phyloP scores from a whole-genome alignment of 2,888 invertebrate species.

The Melanargia galathea region DNA sequence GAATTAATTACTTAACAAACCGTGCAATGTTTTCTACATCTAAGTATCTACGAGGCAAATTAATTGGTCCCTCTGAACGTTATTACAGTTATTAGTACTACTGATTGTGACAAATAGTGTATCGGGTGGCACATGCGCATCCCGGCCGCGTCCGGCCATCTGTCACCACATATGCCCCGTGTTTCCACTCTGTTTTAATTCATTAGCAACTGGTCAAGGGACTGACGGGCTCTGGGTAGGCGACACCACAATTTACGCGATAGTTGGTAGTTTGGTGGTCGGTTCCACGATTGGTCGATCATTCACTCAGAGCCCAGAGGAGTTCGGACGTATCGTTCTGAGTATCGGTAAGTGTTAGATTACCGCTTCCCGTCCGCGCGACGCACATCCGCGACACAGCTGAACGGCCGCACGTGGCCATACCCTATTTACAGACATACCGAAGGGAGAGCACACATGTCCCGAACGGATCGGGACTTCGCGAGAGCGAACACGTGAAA shows the following conservation, averaged over 20 bases:
- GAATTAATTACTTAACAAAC: conserved; percentile 24
- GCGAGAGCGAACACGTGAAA: conserved; percentile 80
- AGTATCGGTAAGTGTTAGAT: conserved; percentile 74
- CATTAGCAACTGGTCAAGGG: conserved; percentile 71
- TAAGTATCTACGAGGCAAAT: conserved; percentile 23
- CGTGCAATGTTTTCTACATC: conserved; percentile 30
- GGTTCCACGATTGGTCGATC: conserved; percentile 10
- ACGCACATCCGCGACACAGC: conserved; percentile 80
- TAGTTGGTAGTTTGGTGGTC: conserved; percentile 8
- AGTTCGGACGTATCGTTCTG: conserved; percentile 47
- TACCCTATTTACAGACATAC: conserved; percentile 82
- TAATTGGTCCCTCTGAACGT: conserved; percentile 40
- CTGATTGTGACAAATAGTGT: conserved; percentile 70
- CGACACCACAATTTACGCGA: conserved; percentile 53
- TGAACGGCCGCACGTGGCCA: conserved; percentile 81
- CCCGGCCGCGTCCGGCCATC: conserved; percentile 75
- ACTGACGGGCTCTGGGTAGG: conserved; percentile 50
- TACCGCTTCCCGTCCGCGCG: conserved; percentile 80
- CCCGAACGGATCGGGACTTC: conserved; percentile 80
- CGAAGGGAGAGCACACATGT: conserved; percentile 80
- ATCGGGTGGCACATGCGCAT: conserved; percentile 69
- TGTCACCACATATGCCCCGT: conserved; percentile 76
- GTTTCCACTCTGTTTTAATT: conserved; percentile 77
- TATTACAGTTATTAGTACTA: conserved; percentile 57
- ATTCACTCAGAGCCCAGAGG: conserved; percentile 18